Percentiles rank a stretch among this genome's conserved stretches.
Evolutionary conservation across 2,113 vertebrate genomes (phyloP).

Genomic region (Mungos mungo): DNA sequence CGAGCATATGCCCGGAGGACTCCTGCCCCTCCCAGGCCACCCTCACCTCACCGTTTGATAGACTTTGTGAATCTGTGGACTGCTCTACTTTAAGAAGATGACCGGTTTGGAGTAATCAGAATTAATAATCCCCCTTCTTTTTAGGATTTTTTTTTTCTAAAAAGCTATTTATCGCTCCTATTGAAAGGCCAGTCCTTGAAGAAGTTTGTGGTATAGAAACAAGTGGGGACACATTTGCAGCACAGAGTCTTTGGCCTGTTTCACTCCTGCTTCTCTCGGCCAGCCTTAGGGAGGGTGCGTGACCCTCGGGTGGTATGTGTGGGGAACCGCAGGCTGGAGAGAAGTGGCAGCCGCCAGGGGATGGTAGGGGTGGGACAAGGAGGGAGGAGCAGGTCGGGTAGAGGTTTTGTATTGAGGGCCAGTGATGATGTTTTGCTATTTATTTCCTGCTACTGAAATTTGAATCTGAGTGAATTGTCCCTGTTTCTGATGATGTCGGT

Average conservation of each 20-base stretch:
- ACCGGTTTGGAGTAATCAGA: slow-evolving; percentile 81
- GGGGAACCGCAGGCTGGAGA: slow-evolving; percentile 24
- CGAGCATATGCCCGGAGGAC: slow-evolving; percentile 53
- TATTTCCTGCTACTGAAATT: slow-evolving; percentile 86
- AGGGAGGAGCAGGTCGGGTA: slow-evolving; percentile 48
- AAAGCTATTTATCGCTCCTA: slow-evolving; percentile 58
- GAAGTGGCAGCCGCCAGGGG: not conserved
- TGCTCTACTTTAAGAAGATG: slow-evolving; percentile 67
- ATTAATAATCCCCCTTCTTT: slow-evolving; percentile 56
- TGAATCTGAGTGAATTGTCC: slow-evolving; percentile 77
- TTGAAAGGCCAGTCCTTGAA: slow-evolving; percentile 61
- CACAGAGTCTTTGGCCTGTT: slow-evolving; percentile 38
- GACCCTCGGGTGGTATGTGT: not conserved
- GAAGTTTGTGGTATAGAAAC: slow-evolving; percentile 46
- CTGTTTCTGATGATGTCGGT: slow-evolving; percentile 75
- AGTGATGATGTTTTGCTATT: slow-evolving; percentile 83
- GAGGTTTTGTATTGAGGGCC: slow-evolving; percentile 73
- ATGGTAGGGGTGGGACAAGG: slow-evolving; percentile 18
- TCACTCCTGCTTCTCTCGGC: slow-evolving; percentile 43
- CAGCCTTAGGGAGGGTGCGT: not conserved
- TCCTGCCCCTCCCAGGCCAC: slow-evolving; percentile 16
- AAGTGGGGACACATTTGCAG: slow-evolving; percentile 58
- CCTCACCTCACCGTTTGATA: slow-evolving; percentile 64
- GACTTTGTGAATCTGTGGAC: slow-evolving; percentile 83
- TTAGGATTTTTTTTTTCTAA: slow-evolving; percentile 29